A percentile compares a stretch with the other conserved stretches of the same genome.
phyloP scores from a whole-genome alignment of 2,888 invertebrate species.

The Leptarthrus brevirostris region DNA sequence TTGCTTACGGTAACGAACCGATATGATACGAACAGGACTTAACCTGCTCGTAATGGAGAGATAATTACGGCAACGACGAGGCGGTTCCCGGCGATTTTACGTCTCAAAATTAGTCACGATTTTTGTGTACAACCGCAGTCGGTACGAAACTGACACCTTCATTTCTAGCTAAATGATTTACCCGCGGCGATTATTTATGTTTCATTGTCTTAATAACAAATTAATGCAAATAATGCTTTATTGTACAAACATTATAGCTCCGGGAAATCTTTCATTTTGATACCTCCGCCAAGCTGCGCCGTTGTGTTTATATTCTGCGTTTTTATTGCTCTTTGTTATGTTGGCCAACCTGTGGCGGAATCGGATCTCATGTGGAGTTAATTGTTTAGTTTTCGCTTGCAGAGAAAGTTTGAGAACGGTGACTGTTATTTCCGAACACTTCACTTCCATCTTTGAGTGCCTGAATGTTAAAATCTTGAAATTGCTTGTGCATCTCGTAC shows the following conservation, averaged over 20 bases:
- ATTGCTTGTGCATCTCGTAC: no score
- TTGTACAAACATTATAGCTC: neutral
- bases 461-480: no score
- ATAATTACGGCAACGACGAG: slow-evolving; percentile 41
- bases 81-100: slow-evolving; percentile 3
- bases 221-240: slow-evolving; percentile 28
- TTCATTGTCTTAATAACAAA: slow-evolving; percentile 42
- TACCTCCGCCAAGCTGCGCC: neutral
- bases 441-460: no score
- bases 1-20: no score
- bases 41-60: slow-evolving; percentile 40
- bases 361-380: no score
- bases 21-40: no score
- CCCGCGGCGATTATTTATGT: slow-evolving; percentile 33
- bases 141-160: slow-evolving; percentile 19
- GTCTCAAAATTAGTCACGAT: slow-evolving; percentile 34
- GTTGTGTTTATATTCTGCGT: neutral
- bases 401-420: no score
- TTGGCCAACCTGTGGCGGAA: no score
- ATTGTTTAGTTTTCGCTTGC: no score
- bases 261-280: slow-evolving; percentile 32
- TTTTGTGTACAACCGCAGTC: slow-evolving; percentile 3
- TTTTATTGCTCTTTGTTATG: no score
- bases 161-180: slow-evolving; percentile 15
- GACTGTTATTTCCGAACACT: no score